A percentile compares a stretch with the other conserved stretches of the same genome.
Evolutionary conservation across 2,797 vertebrate genomes (phyloP).

Genomic region (Petrocephalus schoutedeni): DNA sequence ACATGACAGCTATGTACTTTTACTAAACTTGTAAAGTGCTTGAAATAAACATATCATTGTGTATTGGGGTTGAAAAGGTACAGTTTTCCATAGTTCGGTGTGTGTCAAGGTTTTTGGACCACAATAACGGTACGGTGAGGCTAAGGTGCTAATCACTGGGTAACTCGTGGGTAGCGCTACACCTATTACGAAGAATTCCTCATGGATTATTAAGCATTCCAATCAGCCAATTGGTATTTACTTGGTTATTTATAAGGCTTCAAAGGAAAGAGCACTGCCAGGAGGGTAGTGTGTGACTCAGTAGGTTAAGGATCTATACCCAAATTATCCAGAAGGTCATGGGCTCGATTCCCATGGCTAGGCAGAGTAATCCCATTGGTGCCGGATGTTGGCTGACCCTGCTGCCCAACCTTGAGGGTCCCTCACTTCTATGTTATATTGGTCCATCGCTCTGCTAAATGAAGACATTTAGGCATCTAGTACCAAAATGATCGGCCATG

Average conservation of each 20-base stretch:
- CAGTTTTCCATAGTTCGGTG: no score
- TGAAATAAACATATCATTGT: background rate
- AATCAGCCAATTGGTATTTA: background rate
- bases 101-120: no score
- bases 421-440: background rate
- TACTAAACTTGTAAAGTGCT: background rate
- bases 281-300: background rate
- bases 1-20: background rate
- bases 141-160: background rate
- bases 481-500: background rate
- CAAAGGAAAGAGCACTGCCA: background rate
- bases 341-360: background rate
- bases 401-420: background rate
- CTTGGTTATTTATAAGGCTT: background rate
- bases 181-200: background rate
- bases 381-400: background rate
- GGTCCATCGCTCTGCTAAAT: background rate
- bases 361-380: background rate
- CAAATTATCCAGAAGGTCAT: background rate
- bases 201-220: background rate
- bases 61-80: background rate
- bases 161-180: background rate
- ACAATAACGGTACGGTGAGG: background rate
- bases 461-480: background rate
- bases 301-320: background rate